A percentile compares a stretch with the other conserved stretches of the same genome.
phyloP scores from a whole-genome alignment of 2,888 invertebrate species.

The Exephanes ischioxanthus region DNA sequence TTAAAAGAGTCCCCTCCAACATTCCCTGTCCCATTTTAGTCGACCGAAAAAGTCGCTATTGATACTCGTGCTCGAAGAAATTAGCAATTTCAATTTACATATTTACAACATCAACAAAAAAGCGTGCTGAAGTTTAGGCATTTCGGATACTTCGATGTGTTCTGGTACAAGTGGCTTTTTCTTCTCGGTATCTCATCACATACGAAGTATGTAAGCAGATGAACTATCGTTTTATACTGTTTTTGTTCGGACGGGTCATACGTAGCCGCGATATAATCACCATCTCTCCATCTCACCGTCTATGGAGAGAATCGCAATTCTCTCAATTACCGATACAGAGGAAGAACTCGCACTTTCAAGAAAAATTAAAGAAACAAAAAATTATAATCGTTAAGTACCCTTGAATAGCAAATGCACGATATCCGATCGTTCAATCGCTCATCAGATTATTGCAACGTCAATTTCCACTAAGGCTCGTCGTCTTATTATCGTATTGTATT shows the following conservation, averaged over 20 bases:
- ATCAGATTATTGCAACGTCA: conserved; percentile 4
- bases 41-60: conserved; percentile 33
- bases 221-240: not conserved
- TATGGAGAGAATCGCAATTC: not conserved
- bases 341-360: not conserved
- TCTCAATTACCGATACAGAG: not conserved
- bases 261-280: not conserved
- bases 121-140: not conserved
- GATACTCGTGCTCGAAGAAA: conserved; percentile 50
- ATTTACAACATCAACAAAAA: conserved; percentile 49
- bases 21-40: conserved; percentile 12
- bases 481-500: not conserved
- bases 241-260: conserved; percentile 12
- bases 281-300: not conserved
- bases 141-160: conserved; percentile 24
- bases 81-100: conserved; percentile 48
- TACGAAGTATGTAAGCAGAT: not conserved
- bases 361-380: not conserved
- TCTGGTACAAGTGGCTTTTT: conserved; percentile 10
- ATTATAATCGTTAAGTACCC: conserved; percentile 49
- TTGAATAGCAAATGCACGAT: conserved; percentile 12
- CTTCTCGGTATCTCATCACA: not conserved
- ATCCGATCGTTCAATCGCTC: not conserved
- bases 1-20: conserved; percentile 7
- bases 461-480: conserved; percentile 9